Conservation (phyloP, 2,888 invertebrate genomes). For the Poecilus cupreus region DNA sequence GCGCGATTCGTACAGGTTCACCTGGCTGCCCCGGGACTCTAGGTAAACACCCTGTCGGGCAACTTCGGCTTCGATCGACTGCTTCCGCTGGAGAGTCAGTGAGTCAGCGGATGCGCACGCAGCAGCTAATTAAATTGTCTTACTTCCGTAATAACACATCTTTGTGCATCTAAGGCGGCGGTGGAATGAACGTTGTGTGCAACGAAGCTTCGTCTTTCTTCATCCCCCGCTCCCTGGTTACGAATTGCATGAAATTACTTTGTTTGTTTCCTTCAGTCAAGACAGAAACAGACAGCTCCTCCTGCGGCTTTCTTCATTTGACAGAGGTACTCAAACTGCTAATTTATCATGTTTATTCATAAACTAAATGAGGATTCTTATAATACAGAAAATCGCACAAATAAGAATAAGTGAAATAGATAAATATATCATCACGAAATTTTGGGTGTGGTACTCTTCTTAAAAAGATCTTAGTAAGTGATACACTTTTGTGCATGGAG, state of each 20-base stretch:
- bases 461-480: no score
- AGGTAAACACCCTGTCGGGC: neutral
- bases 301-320: neutral
- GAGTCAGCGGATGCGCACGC: constrained; percentile 11
- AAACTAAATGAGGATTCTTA: neutral
- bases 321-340: neutral
- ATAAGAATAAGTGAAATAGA: no score
- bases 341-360: neutral
- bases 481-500: no score
- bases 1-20: constrained; percentile 17
- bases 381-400: no score
- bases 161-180: constrained; percentile 28
- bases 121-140: constrained; percentile 54
- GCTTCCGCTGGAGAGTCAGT: neutral
- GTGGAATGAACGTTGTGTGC: neutral
- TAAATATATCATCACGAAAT: no score
- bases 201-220: neutral
- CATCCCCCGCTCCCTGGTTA: neutral
- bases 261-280: constrained; percentile 16
- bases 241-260: constrained; percentile 35
- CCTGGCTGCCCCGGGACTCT: neutral
- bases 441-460: no score
- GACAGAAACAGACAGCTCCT: neutral
- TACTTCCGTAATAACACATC: constrained; percentile 46
- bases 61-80: neutral